A percentile compares a stretch with the other conserved stretches of the same genome.
phyloP scores from a whole-genome alignment of 2,797 vertebrate genomes.

The Chanos chanos region DNA sequence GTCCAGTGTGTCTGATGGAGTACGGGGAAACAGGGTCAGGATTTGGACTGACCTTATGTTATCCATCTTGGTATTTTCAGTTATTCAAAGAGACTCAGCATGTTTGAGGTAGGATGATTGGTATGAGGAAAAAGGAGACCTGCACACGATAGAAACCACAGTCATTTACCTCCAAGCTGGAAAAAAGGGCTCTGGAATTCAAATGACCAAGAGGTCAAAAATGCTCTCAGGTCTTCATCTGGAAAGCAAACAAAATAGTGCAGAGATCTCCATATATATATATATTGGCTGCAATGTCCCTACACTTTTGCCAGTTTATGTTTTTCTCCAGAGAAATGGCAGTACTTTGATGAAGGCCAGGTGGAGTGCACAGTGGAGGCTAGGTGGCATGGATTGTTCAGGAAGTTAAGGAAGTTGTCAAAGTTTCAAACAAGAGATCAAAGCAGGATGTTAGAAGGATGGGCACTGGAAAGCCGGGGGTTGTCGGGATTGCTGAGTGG shows the following conservation, averaged over 20 bases:
- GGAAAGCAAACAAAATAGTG: constrained; percentile 28
- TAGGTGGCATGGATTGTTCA: background rate
- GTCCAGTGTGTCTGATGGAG: constrained; percentile 43
- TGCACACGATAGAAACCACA: constrained; percentile 40
- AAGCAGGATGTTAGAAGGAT: constrained; percentile 18
- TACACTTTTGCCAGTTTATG: constrained; percentile 13
- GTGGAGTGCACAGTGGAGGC: background rate
- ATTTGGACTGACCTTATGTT: constrained; percentile 40
- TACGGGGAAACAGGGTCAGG: constrained; percentile 21
- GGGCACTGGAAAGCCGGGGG: background rate
- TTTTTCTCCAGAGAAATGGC: constrained; percentile 17
- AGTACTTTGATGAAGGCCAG: constrained; percentile 21
- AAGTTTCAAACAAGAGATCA: constrained; percentile 12
- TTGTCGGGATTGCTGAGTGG: constrained; percentile 12
- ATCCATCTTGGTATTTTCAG: constrained; percentile 43
- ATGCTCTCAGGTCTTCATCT: constrained; percentile 2
- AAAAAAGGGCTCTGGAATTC: constrained; percentile 38
- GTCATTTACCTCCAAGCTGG: constrained; percentile 39
- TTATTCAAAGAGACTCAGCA: constrained; percentile 35
- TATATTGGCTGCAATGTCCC: constrained; percentile 17
- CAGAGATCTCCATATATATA: background rate
- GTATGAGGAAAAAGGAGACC: constrained; percentile 40
- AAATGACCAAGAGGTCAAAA: constrained; percentile 35
- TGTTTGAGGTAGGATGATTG: constrained; percentile 31
- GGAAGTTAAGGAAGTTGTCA: constrained; percentile 22